Evolutionary conservation across 2,113 vertebrate species (phyloP).

Genomic region (Clarias magur): DNA sequence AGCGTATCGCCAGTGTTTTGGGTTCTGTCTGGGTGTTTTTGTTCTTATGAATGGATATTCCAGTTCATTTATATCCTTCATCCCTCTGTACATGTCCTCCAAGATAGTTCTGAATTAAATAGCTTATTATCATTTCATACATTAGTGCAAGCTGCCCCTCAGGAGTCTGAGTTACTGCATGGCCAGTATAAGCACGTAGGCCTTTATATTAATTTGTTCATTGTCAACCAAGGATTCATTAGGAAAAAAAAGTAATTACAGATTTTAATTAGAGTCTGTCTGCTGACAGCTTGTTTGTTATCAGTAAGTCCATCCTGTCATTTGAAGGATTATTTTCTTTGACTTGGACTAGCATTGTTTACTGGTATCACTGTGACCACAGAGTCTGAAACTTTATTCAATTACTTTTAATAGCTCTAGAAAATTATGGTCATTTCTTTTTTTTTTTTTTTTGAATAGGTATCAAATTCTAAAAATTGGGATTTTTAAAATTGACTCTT

Average conservation of each 20-base stretch:
- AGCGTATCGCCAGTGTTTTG: not conserved
- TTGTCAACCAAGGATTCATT: constrained; percentile 69
- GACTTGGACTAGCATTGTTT: constrained; percentile 31
- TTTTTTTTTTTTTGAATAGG: too few species aligned
- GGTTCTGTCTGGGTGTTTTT: constrained; percentile 13
- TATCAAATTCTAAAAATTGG: too few species aligned
- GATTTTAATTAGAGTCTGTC: constrained; percentile 72
- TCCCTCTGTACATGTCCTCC: constrained; percentile 42
- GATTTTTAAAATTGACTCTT: too few species aligned
- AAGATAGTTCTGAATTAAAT: constrained; percentile 56
- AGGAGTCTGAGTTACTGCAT: constrained; percentile 59
- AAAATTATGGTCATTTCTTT: not conserved
- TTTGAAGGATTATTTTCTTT: constrained; percentile 29
- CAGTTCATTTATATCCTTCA: constrained; percentile 31
- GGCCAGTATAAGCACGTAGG: constrained; percentile 56
- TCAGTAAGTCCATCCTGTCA: constrained; percentile 63
- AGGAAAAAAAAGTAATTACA: constrained; percentile 68
- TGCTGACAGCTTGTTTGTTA: constrained; percentile 62
- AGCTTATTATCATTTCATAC: constrained; percentile 67
- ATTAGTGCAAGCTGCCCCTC: constrained; percentile 57
- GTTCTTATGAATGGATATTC: constrained; percentile 44
- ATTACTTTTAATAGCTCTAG: not conserved
- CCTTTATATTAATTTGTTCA: constrained; percentile 67
- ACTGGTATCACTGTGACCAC: constrained; percentile 36
- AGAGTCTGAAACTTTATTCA: constrained; percentile 22